phyloP scores from a whole-genome alignment of 2,797 vertebrate species.

The Discoglossus pictus region DNA sequence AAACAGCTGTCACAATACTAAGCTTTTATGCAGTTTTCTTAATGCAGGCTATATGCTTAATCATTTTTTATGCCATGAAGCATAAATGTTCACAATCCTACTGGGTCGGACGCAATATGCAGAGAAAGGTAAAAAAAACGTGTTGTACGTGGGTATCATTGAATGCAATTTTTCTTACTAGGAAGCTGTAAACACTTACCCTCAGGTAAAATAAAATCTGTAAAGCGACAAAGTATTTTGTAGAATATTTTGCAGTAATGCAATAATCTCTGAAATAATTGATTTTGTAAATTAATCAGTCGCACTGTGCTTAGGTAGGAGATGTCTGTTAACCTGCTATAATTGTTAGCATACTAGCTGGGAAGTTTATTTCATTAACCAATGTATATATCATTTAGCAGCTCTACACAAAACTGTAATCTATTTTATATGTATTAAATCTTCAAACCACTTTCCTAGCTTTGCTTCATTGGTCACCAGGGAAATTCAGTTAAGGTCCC shows the following conservation, averaged over 20 bases:
- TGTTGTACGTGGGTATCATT: constrained; percentile 53
- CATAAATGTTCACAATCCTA: constrained; percentile 44
- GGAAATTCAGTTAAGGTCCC: constrained; percentile 70
- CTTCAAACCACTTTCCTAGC: constrained; percentile 61
- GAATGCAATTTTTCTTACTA: constrained; percentile 57
- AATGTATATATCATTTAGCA: constrained; percentile 61
- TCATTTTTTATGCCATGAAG: constrained; percentile 45
- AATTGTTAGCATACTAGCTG: constrained; percentile 67
- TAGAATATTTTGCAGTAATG: constrained; percentile 59
- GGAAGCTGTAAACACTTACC: constrained; percentile 55
- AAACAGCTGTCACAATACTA: constrained; percentile 45
- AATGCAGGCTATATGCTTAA: constrained; percentile 41
- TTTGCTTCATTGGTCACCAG: constrained; percentile 66
- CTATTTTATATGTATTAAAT: constrained; percentile 57
- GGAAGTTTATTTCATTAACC: constrained; percentile 61
- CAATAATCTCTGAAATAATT: constrained; percentile 63
- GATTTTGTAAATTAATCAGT: constrained; percentile 69
- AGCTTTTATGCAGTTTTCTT: constrained; percentile 54
- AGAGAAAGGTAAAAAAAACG: constrained; percentile 60
- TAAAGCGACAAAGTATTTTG: constrained; percentile 63
- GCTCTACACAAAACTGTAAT: constrained; percentile 60
- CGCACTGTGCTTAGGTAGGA: constrained; percentile 56
- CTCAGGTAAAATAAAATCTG: constrained; percentile 64
- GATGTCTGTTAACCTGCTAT: constrained; percentile 56
- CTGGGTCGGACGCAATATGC: constrained; percentile 57